Evolutionary conservation across 2,113 vertebrate species (phyloP).

Genomic region (Ammodytes marinus): DNA sequence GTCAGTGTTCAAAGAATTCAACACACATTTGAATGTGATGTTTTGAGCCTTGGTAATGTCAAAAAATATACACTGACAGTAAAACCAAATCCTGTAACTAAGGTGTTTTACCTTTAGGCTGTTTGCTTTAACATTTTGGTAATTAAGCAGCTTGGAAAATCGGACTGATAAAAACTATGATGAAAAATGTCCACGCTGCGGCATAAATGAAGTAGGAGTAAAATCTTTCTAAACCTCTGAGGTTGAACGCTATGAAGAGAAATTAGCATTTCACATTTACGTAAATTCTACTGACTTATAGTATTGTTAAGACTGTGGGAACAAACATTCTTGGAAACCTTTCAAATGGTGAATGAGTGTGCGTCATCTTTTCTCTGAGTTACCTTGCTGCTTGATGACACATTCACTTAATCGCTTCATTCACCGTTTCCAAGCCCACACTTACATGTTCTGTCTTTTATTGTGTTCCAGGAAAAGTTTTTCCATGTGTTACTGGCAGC

Average conservation of each 20-base stretch:
- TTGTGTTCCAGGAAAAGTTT: background rate
- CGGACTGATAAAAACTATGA: no score
- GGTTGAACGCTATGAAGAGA: background rate
- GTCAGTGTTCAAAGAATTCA: background rate
- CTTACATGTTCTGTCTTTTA: background rate
- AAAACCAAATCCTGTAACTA: background rate
- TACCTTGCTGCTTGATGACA: background rate
- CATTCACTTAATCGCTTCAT: background rate
- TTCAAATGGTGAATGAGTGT: background rate
- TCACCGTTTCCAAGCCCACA: background rate
- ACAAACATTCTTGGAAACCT: background rate
- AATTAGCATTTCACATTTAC: background rate
- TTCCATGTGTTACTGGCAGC: slow-evolving; percentile 10
- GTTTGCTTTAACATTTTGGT: no score
- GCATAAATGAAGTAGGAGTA: no score
- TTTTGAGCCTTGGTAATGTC: background rate
- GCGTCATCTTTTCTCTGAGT: background rate
- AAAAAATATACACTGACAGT: background rate
- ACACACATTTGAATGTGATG: background rate
- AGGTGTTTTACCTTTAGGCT: no score
- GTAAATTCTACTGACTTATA: background rate
- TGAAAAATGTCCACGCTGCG: no score
- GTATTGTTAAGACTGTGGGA: background rate
- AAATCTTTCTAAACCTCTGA: no score
- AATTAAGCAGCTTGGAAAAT: no score